These are phyloP conservation scores for Tetranychus piercei DNA, from an alignment of 2,888 invertebrate species.

Conservation along the genomic window DNA sequence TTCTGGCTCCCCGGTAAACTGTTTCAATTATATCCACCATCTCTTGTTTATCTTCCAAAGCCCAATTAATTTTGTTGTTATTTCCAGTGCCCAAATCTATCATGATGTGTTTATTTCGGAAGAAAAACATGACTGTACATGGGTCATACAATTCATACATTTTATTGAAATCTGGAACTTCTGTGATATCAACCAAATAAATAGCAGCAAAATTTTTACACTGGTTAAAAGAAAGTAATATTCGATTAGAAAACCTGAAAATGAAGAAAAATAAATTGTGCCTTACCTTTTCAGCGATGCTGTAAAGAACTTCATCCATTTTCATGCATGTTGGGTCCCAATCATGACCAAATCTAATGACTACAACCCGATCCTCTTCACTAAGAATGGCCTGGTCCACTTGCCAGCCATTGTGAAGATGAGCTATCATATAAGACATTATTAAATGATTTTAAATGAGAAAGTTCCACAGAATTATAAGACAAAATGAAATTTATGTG, in stretches of 20 bases:
- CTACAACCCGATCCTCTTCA: slow-evolving; percentile 93
- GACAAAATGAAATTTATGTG: no score
- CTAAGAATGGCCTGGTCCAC: slow-evolving; percentile 97
- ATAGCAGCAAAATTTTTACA: slow-evolving; percentile 97
- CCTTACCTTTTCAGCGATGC: slow-evolving; percentile 64
- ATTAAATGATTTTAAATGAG: neutral
- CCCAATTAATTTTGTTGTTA: slow-evolving; percentile 99
- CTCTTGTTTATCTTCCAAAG: slow-evolving; percentile 92
- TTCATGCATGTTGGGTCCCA: slow-evolving; percentile 99
- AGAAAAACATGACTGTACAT: slow-evolving; percentile 99
- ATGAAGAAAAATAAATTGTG: neutral
- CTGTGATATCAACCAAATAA: slow-evolving; percentile 89
- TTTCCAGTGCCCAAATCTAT: slow-evolving; percentile 98
- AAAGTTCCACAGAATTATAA: no score
- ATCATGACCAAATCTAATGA: slow-evolving; percentile 95
- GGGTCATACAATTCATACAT: slow-evolving; percentile 99
- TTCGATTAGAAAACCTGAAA: neutral
- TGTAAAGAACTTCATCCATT: slow-evolving; percentile 95
- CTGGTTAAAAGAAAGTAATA: neutral
- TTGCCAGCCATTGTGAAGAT: slow-evolving; percentile 99
- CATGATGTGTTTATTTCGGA: slow-evolving; percentile 98
- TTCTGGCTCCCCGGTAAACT: slow-evolving; percentile 88
- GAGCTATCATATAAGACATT: slow-evolving; percentile 99
- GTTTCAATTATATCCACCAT: slow-evolving; percentile 99
- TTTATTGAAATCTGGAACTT: slow-evolving; percentile 98